Conservation (phyloP, 2,113 vertebrate species). For the Oryzias woworae region DNA sequence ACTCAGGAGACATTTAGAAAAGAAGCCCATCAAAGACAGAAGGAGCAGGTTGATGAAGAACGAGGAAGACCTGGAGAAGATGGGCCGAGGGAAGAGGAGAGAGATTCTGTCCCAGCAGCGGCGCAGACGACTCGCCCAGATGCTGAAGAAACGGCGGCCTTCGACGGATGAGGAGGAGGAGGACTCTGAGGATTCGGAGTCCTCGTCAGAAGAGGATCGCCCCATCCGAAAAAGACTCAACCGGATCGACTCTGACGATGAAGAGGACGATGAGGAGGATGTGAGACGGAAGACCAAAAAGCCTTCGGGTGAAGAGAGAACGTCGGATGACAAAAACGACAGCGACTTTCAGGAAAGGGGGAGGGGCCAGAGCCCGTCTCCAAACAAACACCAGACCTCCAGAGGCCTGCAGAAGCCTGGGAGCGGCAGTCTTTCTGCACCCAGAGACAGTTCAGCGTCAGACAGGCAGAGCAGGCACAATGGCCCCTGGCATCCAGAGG, state of each 20-base stretch:
- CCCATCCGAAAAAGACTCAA: slow-evolving; percentile 88
- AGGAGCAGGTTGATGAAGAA: slow-evolving; percentile 66
- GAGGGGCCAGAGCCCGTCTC: slow-evolving; percentile 82
- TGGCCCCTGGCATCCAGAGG: slow-evolving; percentile 79
- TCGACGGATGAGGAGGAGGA: slow-evolving; percentile 70
- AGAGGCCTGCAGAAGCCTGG: slow-evolving; percentile 76
- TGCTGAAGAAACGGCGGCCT: slow-evolving; percentile 69
- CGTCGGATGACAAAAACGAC: slow-evolving; percentile 67
- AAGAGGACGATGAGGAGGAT: slow-evolving; percentile 50
- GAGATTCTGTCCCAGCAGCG: slow-evolving; percentile 67
- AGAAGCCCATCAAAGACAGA: slow-evolving; percentile 34
- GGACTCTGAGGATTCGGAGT: slow-evolving; percentile 63
- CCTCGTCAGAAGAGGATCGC: slow-evolving; percentile 74
- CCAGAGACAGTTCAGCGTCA: slow-evolving; percentile 79
- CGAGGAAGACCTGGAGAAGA: slow-evolving; percentile 68
- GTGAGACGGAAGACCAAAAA: slow-evolving; percentile 71
- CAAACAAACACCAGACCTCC: slow-evolving; percentile 85
- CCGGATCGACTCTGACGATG: slow-evolving; percentile 89
- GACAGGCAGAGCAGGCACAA: slow-evolving; percentile 71
- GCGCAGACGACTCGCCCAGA: slow-evolving; percentile 61
- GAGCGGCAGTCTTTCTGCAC: slow-evolving; percentile 56
- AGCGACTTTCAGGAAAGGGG: slow-evolving; percentile 82
- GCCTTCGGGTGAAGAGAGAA: slow-evolving; percentile 76
- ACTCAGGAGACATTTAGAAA: slow-evolving; percentile 54
- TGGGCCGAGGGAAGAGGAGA: slow-evolving; percentile 71